phyloP scores from a whole-genome alignment of 2,888 invertebrate genomes.

The Scotopteryx bipunctaria region DNA sequence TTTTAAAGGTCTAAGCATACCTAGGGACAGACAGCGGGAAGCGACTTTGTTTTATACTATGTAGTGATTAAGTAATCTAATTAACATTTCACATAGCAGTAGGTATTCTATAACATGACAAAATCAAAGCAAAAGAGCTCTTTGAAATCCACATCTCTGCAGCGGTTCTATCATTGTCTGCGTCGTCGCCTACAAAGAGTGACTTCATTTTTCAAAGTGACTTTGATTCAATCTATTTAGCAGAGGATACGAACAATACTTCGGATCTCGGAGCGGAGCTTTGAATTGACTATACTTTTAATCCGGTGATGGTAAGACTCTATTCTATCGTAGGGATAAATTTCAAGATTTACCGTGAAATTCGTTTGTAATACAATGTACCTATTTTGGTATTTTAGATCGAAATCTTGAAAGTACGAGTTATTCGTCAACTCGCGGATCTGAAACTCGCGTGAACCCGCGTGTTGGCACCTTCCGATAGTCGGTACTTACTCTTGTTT shows the following conservation, averaged over 20 bases:
- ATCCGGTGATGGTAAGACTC: slow-evolving; percentile 17
- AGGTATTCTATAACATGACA: slow-evolving; percentile 21
- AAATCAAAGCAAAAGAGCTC: slow-evolving; percentile 26
- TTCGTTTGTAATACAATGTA: no score
- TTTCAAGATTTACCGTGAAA: no score
- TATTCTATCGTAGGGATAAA: slow-evolving; percentile 2
- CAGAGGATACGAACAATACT: slow-evolving; percentile 42
- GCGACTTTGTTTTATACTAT: no score
- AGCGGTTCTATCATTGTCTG: slow-evolving; percentile 48
- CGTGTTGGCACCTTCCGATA: no score
- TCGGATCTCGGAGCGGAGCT: slow-evolving; percentile 32
- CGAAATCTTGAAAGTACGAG: no score
- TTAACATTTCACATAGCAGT: slow-evolving; percentile 1
- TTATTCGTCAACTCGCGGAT: no score
- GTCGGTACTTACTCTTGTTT: no score
- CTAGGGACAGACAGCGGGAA: no score
- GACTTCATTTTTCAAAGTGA: slow-evolving; percentile 66
- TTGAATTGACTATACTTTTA: slow-evolving; percentile 31
- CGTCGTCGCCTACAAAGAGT: slow-evolving; percentile 41
- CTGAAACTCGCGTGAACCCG: no score
- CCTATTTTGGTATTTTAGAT: no score
- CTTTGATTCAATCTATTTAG: slow-evolving; percentile 64
- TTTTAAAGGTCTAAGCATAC: no score
- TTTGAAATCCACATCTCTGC: slow-evolving; percentile 32
- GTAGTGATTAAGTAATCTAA: slow-evolving; percentile 8